Conservation (phyloP, 2,797 vertebrate genomes). For the Oceanodroma leucorhoa region DNA sequence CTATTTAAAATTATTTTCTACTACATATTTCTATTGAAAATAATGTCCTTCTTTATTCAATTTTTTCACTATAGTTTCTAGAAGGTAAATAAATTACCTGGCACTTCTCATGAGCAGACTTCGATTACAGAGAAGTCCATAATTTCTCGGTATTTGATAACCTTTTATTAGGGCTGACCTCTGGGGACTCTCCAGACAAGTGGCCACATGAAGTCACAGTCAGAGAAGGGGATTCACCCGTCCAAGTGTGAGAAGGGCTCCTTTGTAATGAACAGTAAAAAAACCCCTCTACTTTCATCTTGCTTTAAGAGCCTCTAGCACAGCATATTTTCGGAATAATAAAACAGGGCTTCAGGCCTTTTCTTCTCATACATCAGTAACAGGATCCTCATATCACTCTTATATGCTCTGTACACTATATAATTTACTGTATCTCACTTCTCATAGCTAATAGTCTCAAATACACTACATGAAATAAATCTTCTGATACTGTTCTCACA, state of each 20-base stretch:
- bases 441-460: background rate
- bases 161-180: conserved; percentile 5
- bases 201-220: background rate
- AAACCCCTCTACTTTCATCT: conserved; percentile 2
- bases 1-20: background rate
- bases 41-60: background rate
- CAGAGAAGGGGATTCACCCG: background rate
- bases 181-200: background rate
- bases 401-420: background rate
- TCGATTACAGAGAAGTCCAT: background rate
- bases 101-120: background rate
- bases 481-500: background rate
- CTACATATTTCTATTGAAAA: background rate
- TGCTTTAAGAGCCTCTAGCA: conserved; percentile 38
- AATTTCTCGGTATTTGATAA: background rate
- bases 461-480: background rate
- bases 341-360: conserved; percentile 49
- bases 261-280: conserved; percentile 50
- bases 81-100: background rate
- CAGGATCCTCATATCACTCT: background rate
- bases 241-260: background rate
- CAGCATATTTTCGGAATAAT: conserved; percentile 54
- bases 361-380: conserved; percentile 19
- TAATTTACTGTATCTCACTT: background rate
- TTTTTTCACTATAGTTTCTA: background rate